phyloP scores from a whole-genome alignment of 2,888 invertebrate species.

The Polia nebulosa region DNA sequence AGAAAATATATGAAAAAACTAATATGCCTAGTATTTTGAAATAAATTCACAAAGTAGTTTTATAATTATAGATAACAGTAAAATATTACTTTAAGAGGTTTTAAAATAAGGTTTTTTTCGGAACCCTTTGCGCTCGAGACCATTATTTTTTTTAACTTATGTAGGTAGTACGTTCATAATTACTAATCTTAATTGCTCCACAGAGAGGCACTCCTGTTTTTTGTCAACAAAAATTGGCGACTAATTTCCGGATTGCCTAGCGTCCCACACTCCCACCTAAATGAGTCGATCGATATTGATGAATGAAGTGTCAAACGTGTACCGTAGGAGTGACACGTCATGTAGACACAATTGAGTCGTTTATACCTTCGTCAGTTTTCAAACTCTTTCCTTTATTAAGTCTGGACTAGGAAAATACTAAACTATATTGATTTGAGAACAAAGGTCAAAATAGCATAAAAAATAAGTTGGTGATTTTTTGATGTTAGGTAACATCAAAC shows the following conservation, averaged over 20 bases:
- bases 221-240: neutral
- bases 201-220: neutral
- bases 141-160: too few relatives aligned
- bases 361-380: neutral
- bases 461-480: too few relatives aligned
- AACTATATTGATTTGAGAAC: neutral
- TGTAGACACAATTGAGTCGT: neutral
- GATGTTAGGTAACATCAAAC: neutral
- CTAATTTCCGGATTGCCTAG: slow-evolving; percentile 8
- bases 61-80: too few relatives aligned
- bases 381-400: neutral
- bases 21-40: too few relatives aligned
- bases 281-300: slow-evolving; percentile 48
- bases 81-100: too few relatives aligned
- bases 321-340: slow-evolving; percentile 25
- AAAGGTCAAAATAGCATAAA: neutral
- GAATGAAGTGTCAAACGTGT: slow-evolving; percentile 50
- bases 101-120: too few relatives aligned
- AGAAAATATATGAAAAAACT: too few relatives aligned
- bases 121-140: too few relatives aligned
- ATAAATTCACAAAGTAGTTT: too few relatives aligned
- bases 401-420: neutral
- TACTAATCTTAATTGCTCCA: slow-evolving; percentile 1
- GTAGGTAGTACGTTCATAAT: neutral
- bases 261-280: slow-evolving; percentile 10